Percentiles rank a stretch among this genome's conserved stretches.
These are phyloP conservation scores for Actinia equina DNA, from an alignment of 64 coral and sea anemone species.

Conservation along the genomic window DNA sequence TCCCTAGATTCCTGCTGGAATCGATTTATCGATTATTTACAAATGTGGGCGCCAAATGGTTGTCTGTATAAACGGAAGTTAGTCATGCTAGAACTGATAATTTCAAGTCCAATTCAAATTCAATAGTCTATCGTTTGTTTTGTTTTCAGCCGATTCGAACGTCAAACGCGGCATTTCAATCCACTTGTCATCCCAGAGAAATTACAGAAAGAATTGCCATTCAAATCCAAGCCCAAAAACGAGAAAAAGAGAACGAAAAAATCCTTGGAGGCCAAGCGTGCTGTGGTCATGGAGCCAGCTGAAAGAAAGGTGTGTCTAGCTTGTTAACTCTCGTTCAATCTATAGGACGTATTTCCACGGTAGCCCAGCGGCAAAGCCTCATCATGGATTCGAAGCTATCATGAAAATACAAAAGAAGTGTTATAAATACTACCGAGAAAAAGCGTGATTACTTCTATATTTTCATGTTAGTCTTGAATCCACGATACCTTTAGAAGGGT, in stretches of 20 bases:
- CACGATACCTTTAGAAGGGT: too few species aligned
- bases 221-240: conserved; percentile 91
- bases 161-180: conserved; percentile 80
- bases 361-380: too few species aligned
- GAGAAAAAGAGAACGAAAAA: conserved; percentile 65
- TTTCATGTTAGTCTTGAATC: too few species aligned
- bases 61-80: neutral
- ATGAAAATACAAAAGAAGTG: too few species aligned
- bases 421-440: too few species aligned
- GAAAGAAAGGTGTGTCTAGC: conserved; percentile 66
- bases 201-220: conserved; percentile 93
- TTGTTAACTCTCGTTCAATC: too few species aligned
- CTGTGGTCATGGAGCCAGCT: conserved; percentile 97
- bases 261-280: conserved; percentile 68
- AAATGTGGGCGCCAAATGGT: neutral
- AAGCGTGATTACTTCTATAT: too few species aligned
- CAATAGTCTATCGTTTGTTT: neutral
- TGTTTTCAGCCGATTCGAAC: conserved; percentile 72
- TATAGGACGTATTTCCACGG: too few species aligned
- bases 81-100: neutral
- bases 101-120: neutral
- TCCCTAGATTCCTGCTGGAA: too few species aligned
- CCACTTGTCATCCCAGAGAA: conserved; percentile 67
- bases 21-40: neutral
- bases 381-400: too few species aligned